Conservation (phyloP, 2,888 invertebrate genomes). For the Melanargia galathea region DNA sequence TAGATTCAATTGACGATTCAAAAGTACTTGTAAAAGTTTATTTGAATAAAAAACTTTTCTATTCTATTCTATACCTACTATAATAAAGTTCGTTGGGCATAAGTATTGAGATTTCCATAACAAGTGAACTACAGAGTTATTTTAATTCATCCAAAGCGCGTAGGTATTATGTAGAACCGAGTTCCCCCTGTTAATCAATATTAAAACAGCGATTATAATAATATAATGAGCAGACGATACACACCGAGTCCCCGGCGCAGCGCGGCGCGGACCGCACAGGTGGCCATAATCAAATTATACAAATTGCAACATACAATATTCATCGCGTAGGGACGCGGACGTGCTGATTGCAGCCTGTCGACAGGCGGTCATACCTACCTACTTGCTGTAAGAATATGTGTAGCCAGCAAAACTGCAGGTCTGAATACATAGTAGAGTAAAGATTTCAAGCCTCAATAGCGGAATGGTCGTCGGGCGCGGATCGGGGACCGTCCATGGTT, state of each 20-base stretch:
- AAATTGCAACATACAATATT: constrained; percentile 82
- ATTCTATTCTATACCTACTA: too few relatives aligned
- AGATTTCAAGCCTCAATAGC: too few relatives aligned
- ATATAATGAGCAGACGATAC: constrained; percentile 31
- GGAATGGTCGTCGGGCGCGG: too few relatives aligned
- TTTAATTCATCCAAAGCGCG: background rate
- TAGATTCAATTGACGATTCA: too few relatives aligned
- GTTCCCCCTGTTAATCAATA: constrained; percentile 9
- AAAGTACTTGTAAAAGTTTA: too few relatives aligned
- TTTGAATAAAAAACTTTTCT: too few relatives aligned
- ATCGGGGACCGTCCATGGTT: too few relatives aligned
- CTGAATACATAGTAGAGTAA: too few relatives aligned
- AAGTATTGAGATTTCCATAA: too few relatives aligned
- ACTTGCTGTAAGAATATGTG: too few relatives aligned
- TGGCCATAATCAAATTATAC: constrained; percentile 79
- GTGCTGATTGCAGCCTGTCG: constrained; percentile 39
- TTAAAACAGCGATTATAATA: constrained; percentile 26
- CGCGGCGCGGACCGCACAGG: constrained; percentile 48
- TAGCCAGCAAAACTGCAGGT: too few relatives aligned
- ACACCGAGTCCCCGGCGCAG: constrained; percentile 22
- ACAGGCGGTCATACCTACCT: background rate
- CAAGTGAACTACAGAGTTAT: background rate
- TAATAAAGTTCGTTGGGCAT: too few relatives aligned
- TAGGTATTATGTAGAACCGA: background rate
- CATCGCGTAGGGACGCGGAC: constrained; percentile 66